Conservation (phyloP, 1,140 invertebrate genomes). For the Drosophila bipectinata region DNA sequence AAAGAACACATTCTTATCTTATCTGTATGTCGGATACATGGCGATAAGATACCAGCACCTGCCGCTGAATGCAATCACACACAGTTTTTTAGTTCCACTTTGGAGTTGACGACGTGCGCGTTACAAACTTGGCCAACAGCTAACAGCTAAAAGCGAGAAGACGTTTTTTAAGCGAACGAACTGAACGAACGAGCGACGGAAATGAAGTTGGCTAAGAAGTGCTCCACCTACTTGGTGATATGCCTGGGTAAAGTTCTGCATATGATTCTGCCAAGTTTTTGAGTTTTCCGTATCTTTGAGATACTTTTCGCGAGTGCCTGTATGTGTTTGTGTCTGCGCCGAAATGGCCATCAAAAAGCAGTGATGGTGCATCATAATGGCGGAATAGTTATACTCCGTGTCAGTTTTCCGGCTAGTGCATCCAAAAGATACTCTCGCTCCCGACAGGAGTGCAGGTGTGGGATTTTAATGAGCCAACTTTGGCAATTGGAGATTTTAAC, state of each 20-base stretch:
- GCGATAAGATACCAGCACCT: constrained; percentile 66
- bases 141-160: constrained; percentile 40
- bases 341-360: constrained; percentile 16
- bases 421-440: neutral
- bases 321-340: neutral
- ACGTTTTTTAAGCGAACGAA: constrained; percentile 41
- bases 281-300: constrained; percentile 5
- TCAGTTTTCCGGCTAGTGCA: constrained; percentile 6
- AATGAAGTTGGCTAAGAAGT: constrained; percentile 79
- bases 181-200: constrained; percentile 47
- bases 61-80: constrained; percentile 51
- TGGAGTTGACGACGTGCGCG: constrained; percentile 60
- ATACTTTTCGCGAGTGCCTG: constrained; percentile 9
- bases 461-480: constrained; percentile 30
- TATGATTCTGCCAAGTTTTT: constrained; percentile 24
- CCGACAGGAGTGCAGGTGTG: neutral
- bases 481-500: constrained; percentile 35
- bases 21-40: constrained; percentile 50
- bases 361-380: constrained; percentile 13
- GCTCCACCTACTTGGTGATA: constrained; percentile 77
- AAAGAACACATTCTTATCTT: constrained; percentile 39
- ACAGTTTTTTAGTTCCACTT: constrained; percentile 68
- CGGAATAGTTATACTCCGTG: neutral
- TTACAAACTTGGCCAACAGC: constrained; percentile 52
- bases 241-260: constrained; percentile 75